Evolutionary conservation across 1,140 invertebrate species (phyloP), one percentile per base, ranked within the genome.

Genomic region (Acromyrmex echinatior): DNA sequence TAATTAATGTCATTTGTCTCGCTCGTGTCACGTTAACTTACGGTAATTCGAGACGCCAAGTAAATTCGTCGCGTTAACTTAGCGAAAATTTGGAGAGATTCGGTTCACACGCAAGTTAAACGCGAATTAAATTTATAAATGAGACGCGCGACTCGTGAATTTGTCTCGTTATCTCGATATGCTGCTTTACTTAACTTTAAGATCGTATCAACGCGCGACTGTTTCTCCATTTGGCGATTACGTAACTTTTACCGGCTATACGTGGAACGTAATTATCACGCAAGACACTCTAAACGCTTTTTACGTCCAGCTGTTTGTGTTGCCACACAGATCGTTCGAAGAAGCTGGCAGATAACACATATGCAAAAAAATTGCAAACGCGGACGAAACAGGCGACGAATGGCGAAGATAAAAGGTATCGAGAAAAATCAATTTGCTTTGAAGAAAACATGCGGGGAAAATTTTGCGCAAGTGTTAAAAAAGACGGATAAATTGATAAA

Each of bases 1-100:
- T 71, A n/a, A 81, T 71, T 81, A 81, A 71, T 70, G 28, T 70
- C 78, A 80, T 81, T 70, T 70, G 78, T 81, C 63, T 70, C 49
- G n/a, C 9, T 14, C 16, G 35, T 12, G 21, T 35, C 65, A 18
- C 53, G 31, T 71, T 71, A 71, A 81, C 65, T 81, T 71, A 18
- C n/a, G 65, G 14, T 70, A 80, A 80, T 78, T 25, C 25, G 78
- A 56, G 31, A 56, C 49, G 21, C 31, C 14, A 56, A 39, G 14
- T 71, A 81, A 81, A 81, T 80, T 80, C 78, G 49, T 31, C 65
- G 21, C 65, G 21, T 81, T 81, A 81, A 71, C 21, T 56, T 71
- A 25, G 31, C 49, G 65, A 81, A 56, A 81, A 49, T 81, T 81
- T 25, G 25, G 25, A 78, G 60, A 31, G 18, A 49, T 18, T 21